Base-by-base conservation (phyloP, 2,888 invertebrate genomes). In the Creontiades dilutus region DNA sequence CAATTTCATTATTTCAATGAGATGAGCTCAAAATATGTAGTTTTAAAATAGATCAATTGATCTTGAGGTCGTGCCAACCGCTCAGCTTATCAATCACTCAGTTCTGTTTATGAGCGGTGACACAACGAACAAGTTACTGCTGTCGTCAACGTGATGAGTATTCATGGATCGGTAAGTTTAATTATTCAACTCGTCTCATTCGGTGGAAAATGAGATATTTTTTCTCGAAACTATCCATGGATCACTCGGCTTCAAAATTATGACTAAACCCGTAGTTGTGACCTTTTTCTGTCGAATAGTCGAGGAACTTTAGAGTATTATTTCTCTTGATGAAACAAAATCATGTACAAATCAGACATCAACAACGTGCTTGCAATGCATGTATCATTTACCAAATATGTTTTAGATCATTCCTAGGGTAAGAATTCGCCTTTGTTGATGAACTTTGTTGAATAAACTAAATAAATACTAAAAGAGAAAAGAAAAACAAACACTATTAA, bases 11-110 rank as follows among this genome's bases (percentile, higher is more conserved):
- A 37, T 37, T 85, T 61, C 61, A 61, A 28, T 46, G 57, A n/a
- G 57, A 37, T 5, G 61, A 14, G 27, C 52, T 76, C n/a, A 78
- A 28, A 88, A 88, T 52, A 85, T 37, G 2, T 14, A 14, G 61
- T 88, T 88, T 78, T 48, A 55, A 88, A 76, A 78, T 78, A 82
- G 89, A 89, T 89, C 84, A 75, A 89, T 89, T 84, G 89, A 75
- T 82, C 89, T 89, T 89, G 89, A 89, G 48, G n/a, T n/a, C 23
- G 48, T 84, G 89, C 89, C 89, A 89, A 52, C 37, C 52, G 75
- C 52, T 89, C 68, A 84, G 48, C 23, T 12, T 61, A 78, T 80
- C 88, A 48, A 88, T 88, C 88, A 88, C 27, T 52, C 52, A 23
- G 80, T 28, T 78, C 80, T 52, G 80, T 80, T 88, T 27, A 78